Percentiles rank a stretch among this genome's conserved stretches.
These are phyloP conservation scores for Chaetophractus vellerosus DNA, from an alignment of 2,797 vertebrate genomes.

Conservation along the genomic window DNA sequence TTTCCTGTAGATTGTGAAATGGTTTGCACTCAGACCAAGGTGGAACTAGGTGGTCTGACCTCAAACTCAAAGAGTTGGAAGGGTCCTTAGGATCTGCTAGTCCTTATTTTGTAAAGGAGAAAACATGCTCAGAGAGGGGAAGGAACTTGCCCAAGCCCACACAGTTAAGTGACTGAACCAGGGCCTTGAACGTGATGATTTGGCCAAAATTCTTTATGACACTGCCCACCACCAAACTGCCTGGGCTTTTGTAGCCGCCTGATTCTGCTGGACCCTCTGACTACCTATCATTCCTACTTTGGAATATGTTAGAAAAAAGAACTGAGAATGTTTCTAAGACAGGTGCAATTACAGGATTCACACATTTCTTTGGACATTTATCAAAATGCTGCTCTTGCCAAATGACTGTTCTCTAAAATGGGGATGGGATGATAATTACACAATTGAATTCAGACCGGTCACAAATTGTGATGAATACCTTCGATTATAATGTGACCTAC, in stretches of 20 bases:
- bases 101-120: constrained; percentile 18
- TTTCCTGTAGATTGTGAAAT: constrained; percentile 78
- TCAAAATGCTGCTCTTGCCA: constrained; percentile 69
- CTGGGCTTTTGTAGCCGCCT: not conserved
- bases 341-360: constrained; percentile 3
- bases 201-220: not conserved
- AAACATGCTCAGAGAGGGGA: not conserved
- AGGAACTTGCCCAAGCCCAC: not conserved
- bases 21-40: constrained; percentile 45
- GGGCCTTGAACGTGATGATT: not conserved
- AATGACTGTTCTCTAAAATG: constrained; percentile 61
- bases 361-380: constrained; percentile 53
- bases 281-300: not conserved
- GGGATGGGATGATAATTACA: constrained; percentile 36
- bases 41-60: constrained; percentile 26
- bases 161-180: not conserved
- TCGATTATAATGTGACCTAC: not conserved
- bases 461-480: not conserved
- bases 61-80: not conserved
- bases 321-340: not conserved
- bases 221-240: not conserved
- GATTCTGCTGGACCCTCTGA: not conserved
- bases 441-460: not conserved
- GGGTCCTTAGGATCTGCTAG: constrained; percentile 28
- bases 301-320: constrained; percentile 52